Conservation (phyloP, 2,888 invertebrate species). For the Alloplasta piceator region DNA sequence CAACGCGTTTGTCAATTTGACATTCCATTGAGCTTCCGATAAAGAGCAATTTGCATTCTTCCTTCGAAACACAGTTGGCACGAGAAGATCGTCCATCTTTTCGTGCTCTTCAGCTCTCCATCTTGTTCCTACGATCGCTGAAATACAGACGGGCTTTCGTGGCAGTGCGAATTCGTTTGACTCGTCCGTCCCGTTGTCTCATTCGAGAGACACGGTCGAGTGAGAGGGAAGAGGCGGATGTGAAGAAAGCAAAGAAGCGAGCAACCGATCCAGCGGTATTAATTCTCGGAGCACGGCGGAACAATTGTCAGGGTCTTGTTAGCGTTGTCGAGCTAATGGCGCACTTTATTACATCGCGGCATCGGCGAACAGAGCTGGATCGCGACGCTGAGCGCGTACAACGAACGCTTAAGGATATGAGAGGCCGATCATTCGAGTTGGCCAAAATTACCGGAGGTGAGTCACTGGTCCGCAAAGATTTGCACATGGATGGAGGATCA, state of each 20-base stretch:
- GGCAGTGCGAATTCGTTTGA: slow-evolving; percentile 42
- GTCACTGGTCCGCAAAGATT: too few relatives aligned
- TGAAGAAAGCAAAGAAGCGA: slow-evolving; percentile 17
- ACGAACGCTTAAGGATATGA: background rate
- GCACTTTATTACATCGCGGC: slow-evolving; percentile 79
- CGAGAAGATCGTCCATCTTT: slow-evolving; percentile 15
- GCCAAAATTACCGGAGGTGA: too few relatives aligned
- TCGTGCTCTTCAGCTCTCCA: slow-evolving; percentile 56
- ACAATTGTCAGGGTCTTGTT: slow-evolving; percentile 82
- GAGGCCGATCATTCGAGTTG: background rate
- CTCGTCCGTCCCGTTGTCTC: slow-evolving; percentile 37
- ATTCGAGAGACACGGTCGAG: slow-evolving; percentile 29
- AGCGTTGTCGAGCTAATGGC: slow-evolving; percentile 81
- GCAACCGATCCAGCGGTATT: slow-evolving; percentile 68
- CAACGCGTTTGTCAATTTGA: slow-evolving; percentile 1
- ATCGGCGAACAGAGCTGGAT: slow-evolving; percentile 37
- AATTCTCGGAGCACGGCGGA: slow-evolving; percentile 75
- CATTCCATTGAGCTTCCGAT: slow-evolving; percentile 20
- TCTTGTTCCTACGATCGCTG: slow-evolving; percentile 34
- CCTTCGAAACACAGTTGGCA: background rate
- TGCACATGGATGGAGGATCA: too few relatives aligned
- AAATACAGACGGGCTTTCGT: slow-evolving; percentile 17
- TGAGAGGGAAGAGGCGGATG: slow-evolving; percentile 16
- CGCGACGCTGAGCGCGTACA: slow-evolving; percentile 6
- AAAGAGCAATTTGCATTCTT: slow-evolving; percentile 16